A percentile compares a stretch with the other conserved stretches of the same genome.
Conservation (phyloP, 1,140 invertebrate species). For the Sycobia sp. region DNA sequence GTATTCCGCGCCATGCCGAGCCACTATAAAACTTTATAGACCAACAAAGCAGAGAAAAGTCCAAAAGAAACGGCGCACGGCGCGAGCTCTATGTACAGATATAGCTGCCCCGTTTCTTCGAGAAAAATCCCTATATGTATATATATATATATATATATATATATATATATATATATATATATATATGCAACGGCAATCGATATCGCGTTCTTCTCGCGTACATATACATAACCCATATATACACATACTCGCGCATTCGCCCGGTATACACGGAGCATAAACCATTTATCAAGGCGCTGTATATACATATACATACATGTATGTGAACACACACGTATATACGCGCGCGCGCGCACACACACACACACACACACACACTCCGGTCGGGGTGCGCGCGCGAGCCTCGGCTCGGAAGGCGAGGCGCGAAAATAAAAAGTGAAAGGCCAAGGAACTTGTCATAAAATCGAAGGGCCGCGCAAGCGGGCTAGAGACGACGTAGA, state of each 20-base stretch:
- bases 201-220: too few species aligned
- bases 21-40: constrained; percentile 4
- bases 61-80: background rate
- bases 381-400: background rate
- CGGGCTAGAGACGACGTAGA: constrained; percentile 13
- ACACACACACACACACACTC: background rate
- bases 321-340: too few species aligned
- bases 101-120: too few species aligned
- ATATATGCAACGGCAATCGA: too few species aligned
- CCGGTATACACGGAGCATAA: too few species aligned
- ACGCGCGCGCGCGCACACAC: background rate
- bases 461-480: constrained; percentile 12
- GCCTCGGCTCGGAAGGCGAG: background rate
- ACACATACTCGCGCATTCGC: too few species aligned
- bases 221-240: too few species aligned
- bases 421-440: constrained; percentile 31
- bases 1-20: background rate
- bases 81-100: too few species aligned
- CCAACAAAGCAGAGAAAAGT: constrained; percentile 22
- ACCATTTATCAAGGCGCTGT: too few species aligned
- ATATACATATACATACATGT: too few species aligned
- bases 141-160: too few species aligned
- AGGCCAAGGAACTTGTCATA: constrained; percentile 32
- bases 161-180: too few species aligned
- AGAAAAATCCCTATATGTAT: constrained; percentile 1